Conservation (phyloP, 2,113 vertebrate genomes). For the Catharus minimus region DNA sequence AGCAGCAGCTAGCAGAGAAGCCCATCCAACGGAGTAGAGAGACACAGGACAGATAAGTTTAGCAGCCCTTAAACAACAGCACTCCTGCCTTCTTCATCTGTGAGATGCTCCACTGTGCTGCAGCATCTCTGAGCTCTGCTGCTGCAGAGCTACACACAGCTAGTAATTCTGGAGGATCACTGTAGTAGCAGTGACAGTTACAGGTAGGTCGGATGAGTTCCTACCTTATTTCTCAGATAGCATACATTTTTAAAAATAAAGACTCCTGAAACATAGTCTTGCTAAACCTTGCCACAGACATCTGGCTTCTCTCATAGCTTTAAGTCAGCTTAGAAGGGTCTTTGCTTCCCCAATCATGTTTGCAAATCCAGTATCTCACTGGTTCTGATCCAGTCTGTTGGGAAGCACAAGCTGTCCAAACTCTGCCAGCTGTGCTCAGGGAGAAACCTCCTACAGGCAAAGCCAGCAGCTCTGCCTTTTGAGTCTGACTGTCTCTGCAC, state of each 20-base stretch:
- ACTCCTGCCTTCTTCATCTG: not conserved
- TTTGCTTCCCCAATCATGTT: not conserved
- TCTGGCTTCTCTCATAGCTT: not conserved
- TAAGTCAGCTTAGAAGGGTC: not conserved
- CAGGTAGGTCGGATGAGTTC: not conserved
- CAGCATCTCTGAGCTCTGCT: not conserved
- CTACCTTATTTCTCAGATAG: not conserved
- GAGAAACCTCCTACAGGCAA: not conserved
- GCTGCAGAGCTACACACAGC: not conserved
- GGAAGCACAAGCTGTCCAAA: not conserved
- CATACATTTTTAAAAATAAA: not conserved
- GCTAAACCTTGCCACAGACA: fast-evolving
- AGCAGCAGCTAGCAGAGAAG: not conserved
- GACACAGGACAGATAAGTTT: not conserved
- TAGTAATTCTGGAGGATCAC: not conserved
- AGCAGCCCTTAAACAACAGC: not conserved
- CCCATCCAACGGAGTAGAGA: not conserved
- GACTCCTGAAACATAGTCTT: not conserved
- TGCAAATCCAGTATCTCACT: not conserved
- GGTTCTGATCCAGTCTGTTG: not conserved
- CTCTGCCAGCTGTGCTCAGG: not conserved
- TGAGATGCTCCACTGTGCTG: fast-evolving
- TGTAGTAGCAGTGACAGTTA: fast-evolving
- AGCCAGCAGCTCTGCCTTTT: not conserved
- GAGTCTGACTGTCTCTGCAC: not conserved